Conservation (phyloP, 2,797 vertebrate genomes). For the Acomys russatus region DNA sequence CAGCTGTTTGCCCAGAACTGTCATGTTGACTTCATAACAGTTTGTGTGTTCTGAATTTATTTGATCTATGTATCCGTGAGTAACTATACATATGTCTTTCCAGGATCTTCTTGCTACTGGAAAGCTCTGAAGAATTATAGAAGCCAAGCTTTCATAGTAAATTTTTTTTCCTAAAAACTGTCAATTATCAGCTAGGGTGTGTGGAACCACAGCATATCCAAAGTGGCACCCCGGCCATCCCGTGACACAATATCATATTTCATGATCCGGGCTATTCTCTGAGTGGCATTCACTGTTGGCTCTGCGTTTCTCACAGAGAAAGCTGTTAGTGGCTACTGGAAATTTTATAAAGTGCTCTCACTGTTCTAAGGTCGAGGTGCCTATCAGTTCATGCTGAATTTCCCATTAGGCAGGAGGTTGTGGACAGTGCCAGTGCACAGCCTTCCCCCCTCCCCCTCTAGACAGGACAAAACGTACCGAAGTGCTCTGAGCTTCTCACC, state of each 20-base stretch:
- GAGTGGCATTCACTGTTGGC: not conserved
- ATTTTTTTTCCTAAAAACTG: constrained; percentile 10
- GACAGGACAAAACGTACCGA: not conserved
- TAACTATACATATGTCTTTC: not conserved
- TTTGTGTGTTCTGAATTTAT: constrained; percentile 12
- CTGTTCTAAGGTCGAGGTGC: not conserved
- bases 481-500: not conserved
- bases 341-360: not conserved
- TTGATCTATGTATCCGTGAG: constrained; percentile 30
- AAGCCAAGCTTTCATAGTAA: constrained; percentile 76
- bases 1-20: constrained; percentile 60
- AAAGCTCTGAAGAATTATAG: constrained; percentile 64
- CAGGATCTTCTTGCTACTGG: constrained; percentile 14
- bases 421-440: not conserved
- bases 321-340: not conserved
- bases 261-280: not conserved
- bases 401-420: not conserved
- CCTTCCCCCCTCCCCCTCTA: not conserved
- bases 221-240: not conserved
- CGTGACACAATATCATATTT: not conserved
- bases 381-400: not conserved
- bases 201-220: not conserved
- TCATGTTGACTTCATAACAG: constrained; percentile 69
- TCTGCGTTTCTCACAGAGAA: not conserved
- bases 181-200: constrained; percentile 4